Conservation (phyloP, 2,797 vertebrate genomes). For the Myripristis murdjan region DNA sequence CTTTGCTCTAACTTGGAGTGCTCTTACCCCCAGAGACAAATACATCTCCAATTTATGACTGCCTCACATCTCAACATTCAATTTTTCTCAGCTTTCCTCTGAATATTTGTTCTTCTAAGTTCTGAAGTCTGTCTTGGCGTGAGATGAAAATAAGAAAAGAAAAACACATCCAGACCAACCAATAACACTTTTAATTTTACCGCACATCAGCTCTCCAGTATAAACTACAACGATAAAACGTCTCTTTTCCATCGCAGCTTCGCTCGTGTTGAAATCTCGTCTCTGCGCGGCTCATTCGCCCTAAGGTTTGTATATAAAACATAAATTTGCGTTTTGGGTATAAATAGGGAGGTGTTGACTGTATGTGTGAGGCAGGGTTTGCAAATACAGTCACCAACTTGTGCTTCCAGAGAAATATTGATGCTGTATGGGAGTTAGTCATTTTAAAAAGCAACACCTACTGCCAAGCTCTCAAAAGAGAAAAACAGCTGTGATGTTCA, state of each 20-base stretch:
- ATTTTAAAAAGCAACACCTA: conserved; percentile 11
- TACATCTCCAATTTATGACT: conserved; percentile 43
- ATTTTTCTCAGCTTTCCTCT: conserved; percentile 2
- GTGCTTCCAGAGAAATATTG: neutral
- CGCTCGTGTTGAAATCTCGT: neutral
- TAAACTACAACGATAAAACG: neutral
- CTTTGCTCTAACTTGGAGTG: conserved; percentile 27
- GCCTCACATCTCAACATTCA: conserved; percentile 12
- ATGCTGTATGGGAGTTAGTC: neutral
- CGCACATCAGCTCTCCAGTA: neutral
- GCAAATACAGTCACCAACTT: neutral
- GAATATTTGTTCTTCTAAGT: neutral
- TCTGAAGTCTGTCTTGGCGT: neutral
- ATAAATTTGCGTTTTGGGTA: conserved; percentile 37
- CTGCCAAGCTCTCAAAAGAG: neutral
- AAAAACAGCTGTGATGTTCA: neutral
- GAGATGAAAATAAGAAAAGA: neutral
- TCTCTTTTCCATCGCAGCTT: neutral
- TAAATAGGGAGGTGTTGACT: conserved; percentile 36
- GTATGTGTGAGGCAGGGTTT: neutral
- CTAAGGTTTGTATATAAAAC: conserved; percentile 54
- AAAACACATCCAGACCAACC: neutral
- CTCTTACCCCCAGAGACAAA: conserved; percentile 4
- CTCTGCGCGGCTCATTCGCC: neutral
- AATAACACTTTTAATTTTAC: neutral